A percentile compares a stretch with the other conserved stretches of the same genome.
These are phyloP conservation scores for Biston stratarius DNA, from an alignment of 2,888 invertebrate species.

Conservation along the genomic window DNA sequence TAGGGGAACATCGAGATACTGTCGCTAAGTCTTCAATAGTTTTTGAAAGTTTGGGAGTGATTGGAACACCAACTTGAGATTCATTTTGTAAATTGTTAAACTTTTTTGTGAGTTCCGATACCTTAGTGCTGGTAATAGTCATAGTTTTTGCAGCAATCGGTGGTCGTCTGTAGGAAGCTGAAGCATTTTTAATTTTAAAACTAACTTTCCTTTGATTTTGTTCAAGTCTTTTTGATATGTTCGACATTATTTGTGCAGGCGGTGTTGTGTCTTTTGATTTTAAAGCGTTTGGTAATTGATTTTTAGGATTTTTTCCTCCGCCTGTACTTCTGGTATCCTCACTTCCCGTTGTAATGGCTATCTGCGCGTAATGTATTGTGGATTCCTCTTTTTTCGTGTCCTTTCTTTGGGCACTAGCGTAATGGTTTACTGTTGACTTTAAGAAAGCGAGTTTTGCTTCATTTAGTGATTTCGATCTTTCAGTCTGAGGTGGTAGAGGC, in stretches of 20 bases:
- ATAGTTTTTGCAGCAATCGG: slow-evolving; percentile 76
- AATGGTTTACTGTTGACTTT: slow-evolving; percentile 67
- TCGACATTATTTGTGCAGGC: slow-evolving; percentile 56
- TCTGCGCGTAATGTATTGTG: slow-evolving; percentile 75
- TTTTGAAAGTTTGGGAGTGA: slow-evolving; percentile 85
- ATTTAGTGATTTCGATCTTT: slow-evolving; percentile 70
- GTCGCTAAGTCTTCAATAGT: slow-evolving; percentile 79
- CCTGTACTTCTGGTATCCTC: slow-evolving; percentile 82
- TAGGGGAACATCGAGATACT: slow-evolving; percentile 64
- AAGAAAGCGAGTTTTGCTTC: slow-evolving; percentile 77
- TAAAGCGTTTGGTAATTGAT: slow-evolving; percentile 34
- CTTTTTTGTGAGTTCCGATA: slow-evolving; percentile 89
- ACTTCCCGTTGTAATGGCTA: slow-evolving; percentile 74
- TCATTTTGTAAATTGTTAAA: slow-evolving; percentile 88
- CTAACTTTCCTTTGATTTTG: slow-evolving; percentile 85
- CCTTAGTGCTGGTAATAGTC: slow-evolving; percentile 85
- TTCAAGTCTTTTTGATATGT: slow-evolving; percentile 67
- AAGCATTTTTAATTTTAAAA: slow-evolving; percentile 86
- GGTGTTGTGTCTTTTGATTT: slow-evolving; percentile 56
- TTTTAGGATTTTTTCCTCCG: slow-evolving; percentile 66
- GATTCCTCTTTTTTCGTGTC: slow-evolving; percentile 55
- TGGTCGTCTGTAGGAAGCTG: slow-evolving; percentile 76
- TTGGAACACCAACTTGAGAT: slow-evolving; percentile 71
- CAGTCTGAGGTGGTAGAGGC: slow-evolving; percentile 59
- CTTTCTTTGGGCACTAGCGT: slow-evolving; percentile 41